Conservation (phyloP, 2,113 vertebrate genomes). For the Apus apus region DNA sequence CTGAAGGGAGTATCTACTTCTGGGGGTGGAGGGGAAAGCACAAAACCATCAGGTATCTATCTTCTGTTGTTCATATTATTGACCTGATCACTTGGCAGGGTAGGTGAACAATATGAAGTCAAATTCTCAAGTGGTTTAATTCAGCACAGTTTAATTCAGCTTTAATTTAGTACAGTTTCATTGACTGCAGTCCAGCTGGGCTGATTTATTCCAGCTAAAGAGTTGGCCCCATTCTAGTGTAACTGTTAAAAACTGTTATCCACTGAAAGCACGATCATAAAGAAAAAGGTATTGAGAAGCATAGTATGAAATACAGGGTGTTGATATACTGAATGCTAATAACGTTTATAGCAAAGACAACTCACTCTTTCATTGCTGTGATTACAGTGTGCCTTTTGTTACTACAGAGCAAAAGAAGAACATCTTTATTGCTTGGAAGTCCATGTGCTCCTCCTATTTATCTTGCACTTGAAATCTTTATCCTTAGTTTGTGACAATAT, state of each 20-base stretch:
- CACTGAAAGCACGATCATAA: slow-evolving; percentile 33
- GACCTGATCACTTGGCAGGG: background rate
- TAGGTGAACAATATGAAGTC: slow-evolving; percentile 22
- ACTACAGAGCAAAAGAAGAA: slow-evolving; percentile 7
- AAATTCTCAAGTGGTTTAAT: slow-evolving; percentile 40
- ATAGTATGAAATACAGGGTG: slow-evolving; percentile 31
- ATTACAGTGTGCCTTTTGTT: slow-evolving; percentile 59
- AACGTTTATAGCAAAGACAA: slow-evolving; percentile 15
- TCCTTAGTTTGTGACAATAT: slow-evolving; percentile 45
- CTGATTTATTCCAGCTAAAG: slow-evolving; percentile 47
- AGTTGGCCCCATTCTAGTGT: slow-evolving; percentile 25
- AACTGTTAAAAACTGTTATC: slow-evolving; percentile 57
- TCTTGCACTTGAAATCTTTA: slow-evolving; percentile 50
- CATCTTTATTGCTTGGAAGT: slow-evolving; percentile 44
- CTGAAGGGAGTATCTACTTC: background rate
- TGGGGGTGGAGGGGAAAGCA: background rate
- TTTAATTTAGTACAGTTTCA: slow-evolving; percentile 50
- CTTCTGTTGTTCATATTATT: slow-evolving; percentile 49
- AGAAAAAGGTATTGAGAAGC: slow-evolving; percentile 46
- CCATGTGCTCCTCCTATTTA: slow-evolving; percentile 42
- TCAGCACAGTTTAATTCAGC: slow-evolving; percentile 50
- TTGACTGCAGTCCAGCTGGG: slow-evolving; percentile 43
- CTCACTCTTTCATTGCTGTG: slow-evolving; percentile 18
- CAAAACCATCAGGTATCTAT: background rate
- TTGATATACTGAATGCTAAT: slow-evolving; percentile 36